phyloP scores from a whole-genome alignment of 35 echinoderm and acorn worm genomes.

The Amphiura filiformis region DNA sequence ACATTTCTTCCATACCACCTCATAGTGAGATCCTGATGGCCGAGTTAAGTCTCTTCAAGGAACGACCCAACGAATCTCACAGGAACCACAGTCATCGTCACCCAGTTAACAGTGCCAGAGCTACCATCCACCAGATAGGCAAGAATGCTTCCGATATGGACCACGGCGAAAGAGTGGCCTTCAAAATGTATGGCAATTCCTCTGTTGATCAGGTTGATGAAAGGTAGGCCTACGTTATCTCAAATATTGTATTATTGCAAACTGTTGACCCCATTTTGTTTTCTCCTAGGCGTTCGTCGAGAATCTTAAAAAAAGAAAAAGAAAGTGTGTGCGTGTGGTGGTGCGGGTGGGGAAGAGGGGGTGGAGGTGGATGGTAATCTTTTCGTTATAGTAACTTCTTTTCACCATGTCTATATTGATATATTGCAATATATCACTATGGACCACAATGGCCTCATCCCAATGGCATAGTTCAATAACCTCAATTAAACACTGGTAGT shows the following conservation, averaged over 20 bases:
- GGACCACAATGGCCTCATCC: too few species aligned
- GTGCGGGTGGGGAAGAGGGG: too few species aligned
- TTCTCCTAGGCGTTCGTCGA: too few species aligned
- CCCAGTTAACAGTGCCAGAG: conserved; percentile 40
- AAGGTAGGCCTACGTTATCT: conserved; percentile 57
- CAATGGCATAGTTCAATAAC: too few species aligned
- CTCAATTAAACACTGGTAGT: too few species aligned
- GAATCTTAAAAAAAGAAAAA: too few species aligned
- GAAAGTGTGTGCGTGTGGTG: too few species aligned
- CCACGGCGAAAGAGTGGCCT: background rate
- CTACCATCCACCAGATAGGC: conserved; percentile 67
- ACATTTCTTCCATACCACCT: conserved; percentile 54
- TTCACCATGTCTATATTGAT: too few species aligned
- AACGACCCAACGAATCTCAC: conserved; percentile 76
- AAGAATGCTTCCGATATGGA: background rate
- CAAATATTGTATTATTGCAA: background rate
- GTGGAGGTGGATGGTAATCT: too few species aligned
- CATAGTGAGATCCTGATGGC: conserved; percentile 85
- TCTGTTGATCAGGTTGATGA: conserved; percentile 31
- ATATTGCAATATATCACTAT: too few species aligned
- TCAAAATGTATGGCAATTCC: conserved; percentile 19
- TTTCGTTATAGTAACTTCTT: too few species aligned
- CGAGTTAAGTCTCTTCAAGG: conserved; percentile 87
- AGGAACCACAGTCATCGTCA: conserved; percentile 30
- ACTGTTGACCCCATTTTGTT: too few species aligned